Percentiles rank a stretch among this genome's conserved stretches.
phyloP scores from a whole-genome alignment of 2,888 invertebrate genomes.

The Ectemnius continuus region DNA sequence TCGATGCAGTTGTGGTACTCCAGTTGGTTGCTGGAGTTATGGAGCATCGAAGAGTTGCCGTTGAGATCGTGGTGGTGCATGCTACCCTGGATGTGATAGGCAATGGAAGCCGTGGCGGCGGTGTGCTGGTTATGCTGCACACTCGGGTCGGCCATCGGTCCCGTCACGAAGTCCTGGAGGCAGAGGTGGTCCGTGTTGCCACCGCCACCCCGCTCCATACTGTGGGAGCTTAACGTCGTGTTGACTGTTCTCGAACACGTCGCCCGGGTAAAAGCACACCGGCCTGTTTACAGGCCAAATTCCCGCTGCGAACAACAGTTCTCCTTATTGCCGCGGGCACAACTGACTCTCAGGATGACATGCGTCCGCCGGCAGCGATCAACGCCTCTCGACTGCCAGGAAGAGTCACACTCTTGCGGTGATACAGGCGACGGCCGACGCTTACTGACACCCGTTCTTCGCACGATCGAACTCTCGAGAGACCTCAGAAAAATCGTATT shows the following conservation, averaged over 20 bases:
- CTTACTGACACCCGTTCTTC: slow-evolving; percentile 8
- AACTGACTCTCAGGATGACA: slow-evolving; percentile 33
- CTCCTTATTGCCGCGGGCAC: background rate
- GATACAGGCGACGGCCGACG: slow-evolving; percentile 47
- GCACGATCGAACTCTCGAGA: too few relatives aligned
- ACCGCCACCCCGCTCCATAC: slow-evolving; percentile 76
- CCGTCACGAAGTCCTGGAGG: slow-evolving; percentile 86
- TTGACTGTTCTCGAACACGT: slow-evolving; percentile 70
- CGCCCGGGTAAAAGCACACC: slow-evolving; percentile 64
- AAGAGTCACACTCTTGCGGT: background rate
- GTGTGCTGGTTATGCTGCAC: slow-evolving; percentile 79
- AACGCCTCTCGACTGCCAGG: background rate
- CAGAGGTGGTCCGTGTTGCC: slow-evolving; percentile 83
- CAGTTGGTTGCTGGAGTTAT: slow-evolving; percentile 82
- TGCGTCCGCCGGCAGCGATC: slow-evolving; percentile 18
- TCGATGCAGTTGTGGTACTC: slow-evolving; percentile 86
- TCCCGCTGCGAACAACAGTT: slow-evolving; percentile 22
- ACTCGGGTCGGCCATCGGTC: slow-evolving; percentile 79
- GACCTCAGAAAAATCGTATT: too few relatives aligned
- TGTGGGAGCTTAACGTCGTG: slow-evolving; percentile 79
- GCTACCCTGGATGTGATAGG: slow-evolving; percentile 77
- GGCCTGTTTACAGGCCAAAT: slow-evolving; percentile 70
- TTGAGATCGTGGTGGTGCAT: slow-evolving; percentile 76
- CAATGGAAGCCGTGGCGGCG: slow-evolving; percentile 79
- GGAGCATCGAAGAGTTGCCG: slow-evolving; percentile 78